These are phyloP conservation scores for Phyllotreta cruciferae DNA, from an alignment of 2,888 invertebrate genomes.

Conservation along the genomic window DNA sequence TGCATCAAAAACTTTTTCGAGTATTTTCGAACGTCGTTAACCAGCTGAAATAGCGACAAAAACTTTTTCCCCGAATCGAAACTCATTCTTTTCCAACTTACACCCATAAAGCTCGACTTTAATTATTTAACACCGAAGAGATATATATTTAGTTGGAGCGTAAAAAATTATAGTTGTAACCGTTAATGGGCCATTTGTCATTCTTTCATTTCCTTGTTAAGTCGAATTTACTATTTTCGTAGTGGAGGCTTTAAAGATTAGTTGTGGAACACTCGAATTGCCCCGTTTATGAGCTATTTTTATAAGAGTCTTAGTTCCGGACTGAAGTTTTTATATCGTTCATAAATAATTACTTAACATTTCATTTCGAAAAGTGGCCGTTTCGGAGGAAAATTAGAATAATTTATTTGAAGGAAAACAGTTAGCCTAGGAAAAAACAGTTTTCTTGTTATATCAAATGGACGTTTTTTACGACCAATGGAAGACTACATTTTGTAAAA, in stretches of 20 bases:
- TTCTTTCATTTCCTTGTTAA: slow-evolving; percentile 35
- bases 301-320: slow-evolving; percentile 24
- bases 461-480: background rate
- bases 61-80: too few relatives aligned
- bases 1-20: too few relatives aligned
- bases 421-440: background rate
- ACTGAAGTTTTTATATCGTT: slow-evolving; percentile 30
- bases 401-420: slow-evolving; percentile 21
- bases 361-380: slow-evolving; percentile 17
- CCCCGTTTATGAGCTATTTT: slow-evolving; percentile 33
- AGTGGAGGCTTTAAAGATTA: slow-evolving; percentile 20
- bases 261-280: slow-evolving; percentile 28
- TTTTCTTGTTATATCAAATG: background rate
- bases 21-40: too few relatives aligned
- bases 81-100: background rate
- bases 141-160: slow-evolving; percentile 28
- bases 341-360: slow-evolving; percentile 26
- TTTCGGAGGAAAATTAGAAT: slow-evolving; percentile 17
- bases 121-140: slow-evolving; percentile 11
- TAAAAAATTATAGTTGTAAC: slow-evolving; percentile 29
- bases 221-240: slow-evolving; percentile 36
- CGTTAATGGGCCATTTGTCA: slow-evolving; percentile 36
- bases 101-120: background rate
- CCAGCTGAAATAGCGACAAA: too few relatives aligned
- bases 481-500: too few relatives aligned